A percentile compares a stretch with the other conserved stretches of the same genome.
phyloP scores from a whole-genome alignment of 1,140 invertebrate species.

The Drosophila carrolli region DNA sequence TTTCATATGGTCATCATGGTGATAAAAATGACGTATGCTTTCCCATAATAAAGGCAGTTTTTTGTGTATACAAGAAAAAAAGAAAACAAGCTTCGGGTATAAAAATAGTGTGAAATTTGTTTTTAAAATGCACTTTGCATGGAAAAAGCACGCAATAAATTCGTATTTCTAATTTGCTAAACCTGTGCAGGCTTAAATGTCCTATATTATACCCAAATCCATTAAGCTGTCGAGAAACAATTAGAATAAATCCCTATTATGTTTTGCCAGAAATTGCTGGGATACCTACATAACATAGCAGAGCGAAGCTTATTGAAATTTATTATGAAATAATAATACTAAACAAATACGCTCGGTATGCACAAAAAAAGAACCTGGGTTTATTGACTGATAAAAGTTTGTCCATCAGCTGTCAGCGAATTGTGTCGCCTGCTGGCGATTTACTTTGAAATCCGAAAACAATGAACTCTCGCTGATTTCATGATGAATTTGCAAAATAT shows the following conservation, averaged over 20 bases:
- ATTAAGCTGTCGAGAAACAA: conserved; percentile 39
- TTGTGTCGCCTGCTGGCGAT: background rate
- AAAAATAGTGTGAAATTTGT: too few relatives aligned
- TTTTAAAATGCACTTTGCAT: too few relatives aligned
- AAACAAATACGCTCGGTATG: background rate
- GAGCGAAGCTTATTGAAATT: conserved; percentile 21
- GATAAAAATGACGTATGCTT: too few relatives aligned
- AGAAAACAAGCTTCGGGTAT: too few relatives aligned
- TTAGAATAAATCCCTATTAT: conserved; percentile 38
- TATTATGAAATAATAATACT: conserved; percentile 13
- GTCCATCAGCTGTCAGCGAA: conserved; percentile 35
- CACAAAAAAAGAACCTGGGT: conserved; percentile 3
- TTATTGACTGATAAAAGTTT: conserved; percentile 44
- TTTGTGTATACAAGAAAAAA: background rate
- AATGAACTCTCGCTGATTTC: conserved; percentile 35
- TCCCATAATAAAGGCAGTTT: background rate
- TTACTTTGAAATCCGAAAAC: conserved; percentile 40
- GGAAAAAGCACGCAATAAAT: background rate
- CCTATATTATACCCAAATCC: conserved; percentile 9
- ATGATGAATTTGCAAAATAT: conserved; percentile 29
- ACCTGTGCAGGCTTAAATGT: background rate
- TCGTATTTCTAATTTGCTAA: background rate
- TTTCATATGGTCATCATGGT: background rate
- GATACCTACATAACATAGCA: background rate
- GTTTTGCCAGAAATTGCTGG: background rate